A percentile compares a stretch with the other conserved stretches of the same genome.
Conservation (phyloP, 2,113 vertebrate species). For the Hipposideros armiger region DNA sequence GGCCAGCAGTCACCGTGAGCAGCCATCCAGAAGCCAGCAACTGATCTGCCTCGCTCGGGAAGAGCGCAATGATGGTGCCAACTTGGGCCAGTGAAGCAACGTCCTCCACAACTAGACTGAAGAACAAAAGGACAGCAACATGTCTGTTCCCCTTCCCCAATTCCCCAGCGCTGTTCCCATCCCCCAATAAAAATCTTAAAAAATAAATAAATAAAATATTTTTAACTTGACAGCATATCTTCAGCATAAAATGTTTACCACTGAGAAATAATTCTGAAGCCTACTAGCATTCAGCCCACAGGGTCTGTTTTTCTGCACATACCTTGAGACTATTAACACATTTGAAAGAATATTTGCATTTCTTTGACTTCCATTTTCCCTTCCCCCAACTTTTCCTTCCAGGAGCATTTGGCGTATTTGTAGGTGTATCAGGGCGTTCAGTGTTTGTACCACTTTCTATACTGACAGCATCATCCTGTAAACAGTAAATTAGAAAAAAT, state of each 20-base stretch:
- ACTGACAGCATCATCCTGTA: constrained; percentile 96
- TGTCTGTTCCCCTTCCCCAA: no score
- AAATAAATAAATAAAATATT: neutral
- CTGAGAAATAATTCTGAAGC: neutral
- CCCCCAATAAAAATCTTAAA: no score
- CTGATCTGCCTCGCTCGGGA: no score
- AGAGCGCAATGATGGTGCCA: no score
- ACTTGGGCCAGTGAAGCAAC: no score
- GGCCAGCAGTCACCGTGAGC: no score
- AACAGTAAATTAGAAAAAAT: constrained; percentile 68
- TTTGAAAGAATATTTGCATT: constrained; percentile 99
- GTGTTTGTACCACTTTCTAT: constrained; percentile 97
- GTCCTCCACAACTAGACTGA: no score
- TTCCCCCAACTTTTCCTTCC: constrained; percentile 99
- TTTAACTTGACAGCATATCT: constrained; percentile 2
- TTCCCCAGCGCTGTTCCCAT: no score
- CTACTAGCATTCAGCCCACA: neutral
- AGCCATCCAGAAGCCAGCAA: no score
- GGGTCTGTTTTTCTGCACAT: constrained; percentile 64
- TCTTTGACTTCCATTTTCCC: constrained; percentile 99
- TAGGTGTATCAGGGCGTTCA: constrained; percentile 97
- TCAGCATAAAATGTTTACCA: constrained; percentile 28
- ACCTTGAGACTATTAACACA: constrained; percentile 99
- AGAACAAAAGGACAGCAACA: no score
- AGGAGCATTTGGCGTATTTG: constrained; percentile 97